Conservation (phyloP, 2,113 vertebrate genomes). For the mouse (Mus musculus) region GRCm39 chr4:129358501-129359000, state of each 20-base stretch:
- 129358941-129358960: neutral
- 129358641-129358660: neutral
- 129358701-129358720: neutral
- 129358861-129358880: neutral
- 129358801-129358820: neutral
- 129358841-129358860: neutral
- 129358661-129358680: neutral
- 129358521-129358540: neutral
- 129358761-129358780: neutral
- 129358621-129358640: neutral
- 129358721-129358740: neutral
- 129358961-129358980: neutral
- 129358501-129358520: neutral
- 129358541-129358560: neutral
- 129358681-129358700: neutral
- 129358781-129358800: neutral
- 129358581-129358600: neutral
- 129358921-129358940: neutral
- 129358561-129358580: neutral
- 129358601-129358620: neutral
- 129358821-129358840: neutral
- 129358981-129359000: neutral
- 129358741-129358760: neutral
- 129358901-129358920: constrained; percentile 21
- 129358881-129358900: neutral